A percentile compares a stretch with the other conserved stretches of the same genome.
Conservation (phyloP, 2,113 vertebrate genomes). For the Nerophis ophidion region DNA sequence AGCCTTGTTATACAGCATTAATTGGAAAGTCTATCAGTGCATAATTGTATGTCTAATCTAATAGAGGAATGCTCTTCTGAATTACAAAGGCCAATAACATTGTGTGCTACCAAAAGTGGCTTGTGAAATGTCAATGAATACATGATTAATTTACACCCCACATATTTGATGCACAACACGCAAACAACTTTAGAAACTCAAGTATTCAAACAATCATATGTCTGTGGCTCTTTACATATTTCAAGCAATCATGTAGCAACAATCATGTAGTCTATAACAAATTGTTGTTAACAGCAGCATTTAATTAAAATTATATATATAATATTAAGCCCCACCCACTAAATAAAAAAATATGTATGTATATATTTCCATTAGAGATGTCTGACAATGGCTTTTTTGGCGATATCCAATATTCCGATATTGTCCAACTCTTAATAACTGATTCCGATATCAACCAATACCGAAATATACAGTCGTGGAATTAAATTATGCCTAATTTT, state of each 20-base stretch:
- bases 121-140: constrained; percentile 38
- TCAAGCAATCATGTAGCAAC: neutral
- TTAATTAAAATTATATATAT: too few relatives aligned
- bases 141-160: constrained; percentile 28
- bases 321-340: too few relatives aligned
- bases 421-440: too few relatives aligned
- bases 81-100: constrained; percentile 23
- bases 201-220: neutral
- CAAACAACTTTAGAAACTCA: neutral
- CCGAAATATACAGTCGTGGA: too few relatives aligned
- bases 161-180: neutral
- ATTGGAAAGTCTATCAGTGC: constrained; percentile 44
- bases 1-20: constrained; percentile 42
- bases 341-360: too few relatives aligned
- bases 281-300: too few relatives aligned
- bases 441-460: too few relatives aligned
- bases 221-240: neutral
- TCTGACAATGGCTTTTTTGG: too few relatives aligned
- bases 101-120: constrained; percentile 37
- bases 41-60: constrained; percentile 56
- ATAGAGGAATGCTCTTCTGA: constrained; percentile 27
- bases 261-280: too few relatives aligned
- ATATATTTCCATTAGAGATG: too few relatives aligned
- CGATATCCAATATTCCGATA: too few relatives aligned
- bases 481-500: too few relatives aligned